Base-by-base conservation (phyloP, 2,797 vertebrate species). In the Sitta carolinensis region DNA sequence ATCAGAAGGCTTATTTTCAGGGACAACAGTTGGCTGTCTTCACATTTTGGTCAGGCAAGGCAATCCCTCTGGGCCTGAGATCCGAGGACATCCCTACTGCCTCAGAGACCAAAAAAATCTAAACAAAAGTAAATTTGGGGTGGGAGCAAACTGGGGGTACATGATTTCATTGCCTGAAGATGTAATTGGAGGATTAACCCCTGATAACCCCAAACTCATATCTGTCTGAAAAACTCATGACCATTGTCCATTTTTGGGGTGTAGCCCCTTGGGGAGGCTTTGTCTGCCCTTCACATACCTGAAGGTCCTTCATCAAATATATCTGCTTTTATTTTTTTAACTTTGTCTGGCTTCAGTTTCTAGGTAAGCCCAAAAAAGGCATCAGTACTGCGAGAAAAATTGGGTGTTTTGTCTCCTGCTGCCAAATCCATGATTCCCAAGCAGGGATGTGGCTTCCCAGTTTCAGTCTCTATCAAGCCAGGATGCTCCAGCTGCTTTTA, bases 391-490 rank as follows among this genome's bases (percentile, higher is more conserved):
- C 38, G 47, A 51, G 43, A 26, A 81, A 68, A 84, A 38, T 0
- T 1, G 7, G 4, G 17, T 1, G 0, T 36, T 69, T 29, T 64
- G 7, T 9, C 16, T 81, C 26, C 61, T 13, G 4, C 30, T 51
- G 27, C 27, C 59, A 48, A 58, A 12, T 61, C 26, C 30, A 9
- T 3, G 2, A 55, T 16, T 18, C 3, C 27, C 10, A 7, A 6
- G 11, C 11, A 7, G 47, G n/a, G 64, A 30, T 18, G 18, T 13
- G 34, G 12, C 4, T 59, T 70, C 20, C 26, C 48, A 16, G 32
- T 36, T 77, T 69, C 0, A 1, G 16, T 40, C 14, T 78, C 20
- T 59, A 16, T 1, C 0, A 8, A 66, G 34, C 17, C 4, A 7
- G 22, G 64, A 17, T 73, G 38, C 6, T 69, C 25, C 1, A 0